Conservation (phyloP, 2,113 vertebrate species). For the Corynorhinus townsendii region DNA sequence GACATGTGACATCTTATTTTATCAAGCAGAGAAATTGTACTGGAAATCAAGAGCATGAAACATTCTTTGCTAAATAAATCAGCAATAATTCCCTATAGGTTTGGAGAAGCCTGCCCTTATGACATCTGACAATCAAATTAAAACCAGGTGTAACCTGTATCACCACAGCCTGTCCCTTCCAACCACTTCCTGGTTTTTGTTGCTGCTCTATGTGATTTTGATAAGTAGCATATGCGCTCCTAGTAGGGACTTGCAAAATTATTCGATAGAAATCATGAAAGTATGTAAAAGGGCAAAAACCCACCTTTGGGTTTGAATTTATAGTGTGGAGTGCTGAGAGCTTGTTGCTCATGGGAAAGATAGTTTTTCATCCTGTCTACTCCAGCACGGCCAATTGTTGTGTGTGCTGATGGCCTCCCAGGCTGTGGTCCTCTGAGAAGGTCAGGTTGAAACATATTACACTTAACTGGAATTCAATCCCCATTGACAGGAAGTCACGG, state of each 20-base stretch:
- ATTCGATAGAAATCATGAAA: constrained; percentile 39
- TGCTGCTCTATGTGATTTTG: constrained; percentile 62
- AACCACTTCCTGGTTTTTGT: constrained; percentile 49
- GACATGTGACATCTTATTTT: constrained; percentile 49
- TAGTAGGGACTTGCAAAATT: constrained; percentile 39
- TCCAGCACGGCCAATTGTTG: neutral
- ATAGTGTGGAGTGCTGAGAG: constrained; percentile 5
- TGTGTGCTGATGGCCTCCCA: neutral
- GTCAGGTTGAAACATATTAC: constrained; percentile 7
- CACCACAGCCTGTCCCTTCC: constrained; percentile 14
- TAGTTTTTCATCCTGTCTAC: constrained; percentile 20
- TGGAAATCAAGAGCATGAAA: constrained; percentile 42
- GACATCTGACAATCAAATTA: constrained; percentile 67
- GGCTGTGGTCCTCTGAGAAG: neutral
- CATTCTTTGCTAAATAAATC: constrained; percentile 54
- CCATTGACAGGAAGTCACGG: neutral
- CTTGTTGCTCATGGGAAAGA: constrained; percentile 14
- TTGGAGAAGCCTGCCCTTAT: constrained; percentile 46
- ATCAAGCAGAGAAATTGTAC: constrained; percentile 60
- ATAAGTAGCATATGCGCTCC: constrained; percentile 65
- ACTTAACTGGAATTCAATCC: neutral
- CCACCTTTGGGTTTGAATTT: constrained; percentile 38
- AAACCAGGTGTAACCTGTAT: constrained; percentile 56
- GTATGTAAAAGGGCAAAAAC: neutral
- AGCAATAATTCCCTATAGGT: constrained; percentile 42